Evolutionary conservation across 1,140 invertebrate species (phyloP).

Genomic region (Micrasema minimum): DNA sequence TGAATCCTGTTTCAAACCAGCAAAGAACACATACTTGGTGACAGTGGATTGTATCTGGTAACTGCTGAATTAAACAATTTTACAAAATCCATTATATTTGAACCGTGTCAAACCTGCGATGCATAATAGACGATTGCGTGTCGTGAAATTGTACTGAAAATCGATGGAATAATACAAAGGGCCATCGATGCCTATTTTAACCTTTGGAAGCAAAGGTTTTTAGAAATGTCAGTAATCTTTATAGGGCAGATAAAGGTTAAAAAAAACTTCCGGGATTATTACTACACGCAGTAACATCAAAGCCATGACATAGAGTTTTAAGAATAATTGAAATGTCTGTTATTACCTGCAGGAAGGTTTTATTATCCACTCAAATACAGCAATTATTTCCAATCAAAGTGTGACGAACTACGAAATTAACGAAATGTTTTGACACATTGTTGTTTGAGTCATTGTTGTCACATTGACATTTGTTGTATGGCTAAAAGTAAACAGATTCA

Average conservation of each 20-base stretch:
- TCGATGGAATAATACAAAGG: too few species aligned
- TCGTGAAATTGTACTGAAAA: too few species aligned
- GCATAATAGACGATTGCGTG: too few species aligned
- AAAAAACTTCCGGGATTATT: not conserved
- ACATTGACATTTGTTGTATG: constrained; percentile 21
- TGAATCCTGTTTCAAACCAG: constrained; percentile 27
- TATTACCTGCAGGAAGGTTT: not conserved
- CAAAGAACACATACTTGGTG: constrained; percentile 17
- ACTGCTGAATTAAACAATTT: too few species aligned
- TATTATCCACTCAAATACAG: too few species aligned
- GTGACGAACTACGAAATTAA: not conserved
- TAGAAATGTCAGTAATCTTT: constrained; percentile 21
- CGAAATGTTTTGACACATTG: constrained; percentile 12
- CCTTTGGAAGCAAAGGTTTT: constrained; percentile 7
- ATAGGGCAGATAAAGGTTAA: constrained; percentile 21
- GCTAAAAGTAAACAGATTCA: not conserved
- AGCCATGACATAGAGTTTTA: not conserved
- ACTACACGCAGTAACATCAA: not conserved
- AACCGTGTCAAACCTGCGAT: too few species aligned
- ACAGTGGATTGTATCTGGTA: too few species aligned
- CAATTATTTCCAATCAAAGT: too few species aligned
- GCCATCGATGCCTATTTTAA: not conserved
- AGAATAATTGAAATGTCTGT: not conserved
- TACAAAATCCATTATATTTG: too few species aligned
- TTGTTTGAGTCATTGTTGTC: not conserved